These are phyloP conservation scores for Calliphora vicina DNA, from an alignment of 1,140 invertebrate species.

Conservation along the genomic window DNA sequence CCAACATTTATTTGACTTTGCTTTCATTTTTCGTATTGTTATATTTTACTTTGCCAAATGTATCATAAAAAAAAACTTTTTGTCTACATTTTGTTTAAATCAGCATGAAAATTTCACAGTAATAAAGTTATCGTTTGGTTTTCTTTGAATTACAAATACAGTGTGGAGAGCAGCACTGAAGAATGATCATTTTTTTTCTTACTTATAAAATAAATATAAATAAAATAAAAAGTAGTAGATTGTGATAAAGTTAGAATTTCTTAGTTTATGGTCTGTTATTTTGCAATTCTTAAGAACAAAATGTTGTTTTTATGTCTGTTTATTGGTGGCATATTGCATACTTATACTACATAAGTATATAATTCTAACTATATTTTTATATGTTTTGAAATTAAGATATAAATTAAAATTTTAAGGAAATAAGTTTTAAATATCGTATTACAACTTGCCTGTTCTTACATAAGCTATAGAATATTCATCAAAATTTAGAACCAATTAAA, in stretches of 20 bases:
- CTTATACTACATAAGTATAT: no score
- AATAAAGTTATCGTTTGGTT: conserved; percentile 31
- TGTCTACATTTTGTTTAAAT: conserved; percentile 12
- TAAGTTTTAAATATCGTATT: no score
- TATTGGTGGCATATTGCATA: not conserved
- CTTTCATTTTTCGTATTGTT: not conserved
- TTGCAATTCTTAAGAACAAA: not conserved
- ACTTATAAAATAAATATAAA: not conserved
- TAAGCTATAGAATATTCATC: no score
- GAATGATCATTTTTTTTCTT: not conserved
- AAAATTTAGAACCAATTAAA: no score
- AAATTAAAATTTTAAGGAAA: no score
- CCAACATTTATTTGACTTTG: no score
- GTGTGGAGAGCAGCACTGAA: not conserved
- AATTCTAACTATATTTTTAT: no score
- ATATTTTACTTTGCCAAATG: not conserved
- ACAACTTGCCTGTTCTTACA: no score
- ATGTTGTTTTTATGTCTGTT: not conserved
- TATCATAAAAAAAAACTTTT: not conserved
- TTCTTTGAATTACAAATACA: conserved; percentile 1
- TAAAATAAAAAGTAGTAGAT: conserved; percentile 12
- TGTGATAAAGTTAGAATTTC: conserved; percentile 26
- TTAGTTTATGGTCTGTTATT: conserved; percentile 8
- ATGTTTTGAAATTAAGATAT: no score
- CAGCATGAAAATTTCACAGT: conserved; percentile 32